Base-by-base conservation (phyloP, 2,797 vertebrate genomes). In the Phoxinus dragarum region DNA sequence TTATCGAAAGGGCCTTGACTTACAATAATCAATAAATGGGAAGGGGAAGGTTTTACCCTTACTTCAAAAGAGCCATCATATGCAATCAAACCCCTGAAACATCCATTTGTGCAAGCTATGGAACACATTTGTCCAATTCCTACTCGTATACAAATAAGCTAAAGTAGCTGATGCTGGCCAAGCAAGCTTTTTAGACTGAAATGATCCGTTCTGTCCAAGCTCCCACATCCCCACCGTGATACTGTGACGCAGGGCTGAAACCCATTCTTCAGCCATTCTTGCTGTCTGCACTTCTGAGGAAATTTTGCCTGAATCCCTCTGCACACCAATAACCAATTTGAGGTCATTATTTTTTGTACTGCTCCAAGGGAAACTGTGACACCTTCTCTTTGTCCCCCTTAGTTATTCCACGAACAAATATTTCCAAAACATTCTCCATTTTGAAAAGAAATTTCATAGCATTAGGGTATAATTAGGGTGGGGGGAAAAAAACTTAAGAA, bases 121-220 rank as follows among this genome's bases (percentile, higher is more conserved):
- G 80, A 80, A 73, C 69, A 36, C 44, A 81, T 80, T 77, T 84
- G 71, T 76, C 64, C 78, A 77, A 64, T 88, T 86, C 80, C 68
- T 86, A 81, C 81, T 88, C 64, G 49, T 71, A 84, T 34, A 84
- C 52, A 87, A 83, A 73, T 84, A 87, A 75, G 78, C 78, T 86
- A 69, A 75, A 81, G 81, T 17, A n/a, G n/a, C n/a, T n/a, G n/a
- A 61, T 80, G 82, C 52, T 31, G 80, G 75, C 75, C 85, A 79
- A 81, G 54, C 69, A 86, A 88, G 80, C 74, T 36, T 84, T 88
- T 79, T 44, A 80, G 74, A 76, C 80, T 74, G 66, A 81, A 87
- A 80, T 69, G 64, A 88, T 87, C 67, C 27, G 34, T 73, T 80
- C 64, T 86, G 79, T 52, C 75, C 71, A 68, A 79, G 73, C 75